Evolutionary conservation across 1,140 invertebrate genomes (phyloP).

Genomic region (Tyrophagus putrescentiae): DNA sequence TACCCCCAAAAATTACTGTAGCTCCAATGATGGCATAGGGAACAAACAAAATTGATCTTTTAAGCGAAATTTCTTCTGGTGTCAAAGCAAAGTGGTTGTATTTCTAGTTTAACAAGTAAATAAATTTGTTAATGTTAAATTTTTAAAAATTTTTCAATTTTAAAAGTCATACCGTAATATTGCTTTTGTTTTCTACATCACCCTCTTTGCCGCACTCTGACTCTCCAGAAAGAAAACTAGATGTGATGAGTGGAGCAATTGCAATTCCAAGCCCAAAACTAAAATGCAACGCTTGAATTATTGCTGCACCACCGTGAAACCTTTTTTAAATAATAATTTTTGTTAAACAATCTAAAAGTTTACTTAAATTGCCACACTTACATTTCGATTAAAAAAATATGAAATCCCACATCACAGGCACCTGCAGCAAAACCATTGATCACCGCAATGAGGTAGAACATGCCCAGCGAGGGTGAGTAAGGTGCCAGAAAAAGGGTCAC

Average conservation of each 20-base stretch:
- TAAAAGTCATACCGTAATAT: too few relatives aligned
- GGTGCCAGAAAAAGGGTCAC: slow-evolving; percentile 1
- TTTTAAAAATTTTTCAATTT: too few relatives aligned
- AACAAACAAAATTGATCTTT: not conserved
- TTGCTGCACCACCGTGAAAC: slow-evolving; percentile 36
- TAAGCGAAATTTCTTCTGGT: not conserved
- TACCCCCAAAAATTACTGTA: slow-evolving; percentile 8
- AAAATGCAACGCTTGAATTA: slow-evolving; percentile 40
- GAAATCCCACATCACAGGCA: slow-evolving; percentile 20
- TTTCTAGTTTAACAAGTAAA: not conserved
- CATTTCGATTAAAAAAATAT: slow-evolving; percentile 19
- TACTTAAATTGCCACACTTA: too few relatives aligned
- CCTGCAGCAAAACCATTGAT: slow-evolving; percentile 19
- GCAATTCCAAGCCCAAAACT: slow-evolving; percentile 40
- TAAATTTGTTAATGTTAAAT: not conserved
- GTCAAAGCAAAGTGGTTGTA: not conserved
- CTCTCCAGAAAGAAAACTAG: slow-evolving; percentile 30
- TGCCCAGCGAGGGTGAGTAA: not conserved
- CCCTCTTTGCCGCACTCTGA: not conserved
- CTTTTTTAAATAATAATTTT: too few relatives aligned
- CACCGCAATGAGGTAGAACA: slow-evolving; percentile 13
- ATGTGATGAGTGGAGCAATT: slow-evolving; percentile 38
- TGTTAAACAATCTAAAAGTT: too few relatives aligned
- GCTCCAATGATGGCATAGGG: slow-evolving; percentile 6
- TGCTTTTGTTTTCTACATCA: not conserved